Base-by-base conservation (phyloP, 1,140 invertebrate species). In the Brachionus rotundiformis region DNA sequence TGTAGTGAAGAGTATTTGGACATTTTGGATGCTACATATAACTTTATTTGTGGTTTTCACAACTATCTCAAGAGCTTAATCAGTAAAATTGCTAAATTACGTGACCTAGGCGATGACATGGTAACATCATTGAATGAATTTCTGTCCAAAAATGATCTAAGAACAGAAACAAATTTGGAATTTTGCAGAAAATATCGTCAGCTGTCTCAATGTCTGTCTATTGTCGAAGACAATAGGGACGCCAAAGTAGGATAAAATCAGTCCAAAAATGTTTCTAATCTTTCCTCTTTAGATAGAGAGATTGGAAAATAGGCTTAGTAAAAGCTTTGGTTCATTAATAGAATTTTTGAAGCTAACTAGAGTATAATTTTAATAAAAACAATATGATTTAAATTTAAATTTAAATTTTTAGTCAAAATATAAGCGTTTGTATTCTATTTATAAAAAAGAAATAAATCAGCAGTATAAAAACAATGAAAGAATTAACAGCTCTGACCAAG, bases 91-190 rank as follows among this genome's bases (percentile, higher is more conserved):
- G 39, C 16, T 8, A 73, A 73, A n/a, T 25, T 73, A 25, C 36
- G 68, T 16, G 68, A 73, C 68, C 44, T 23, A 2, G 68, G 68
- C 23, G 68, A 73, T 73, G 68, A 73, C n/a, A 41, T 73, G 68
- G 68, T 73, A 0, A 41, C 23, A 73, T 41, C 68, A 13, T 41
- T 73, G 36, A 44, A 41, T 19, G 19, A 73, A 23, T 73, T 73
- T 68, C n/a, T 33, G n/a, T 33, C 27, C n/a, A 68, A 33, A 23
- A 73, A 8, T 23, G 16, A 41, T 3, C 4, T 19, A 23, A 44
- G 44, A 29, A 16, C 29, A 4, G 8, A 3, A 73, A 5, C 16
- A 19, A 41, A 73, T 41, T 8, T 13, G 16, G 27, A 68, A 6
- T 73, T 73, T 73, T 10, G 23, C 29, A 36, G 39, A 73, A 73